Percentiles rank a stretch among this genome's conserved stretches.
Conservation (phyloP, 2,888 invertebrate genomes). For the Galerucella calmariensis region DNA sequence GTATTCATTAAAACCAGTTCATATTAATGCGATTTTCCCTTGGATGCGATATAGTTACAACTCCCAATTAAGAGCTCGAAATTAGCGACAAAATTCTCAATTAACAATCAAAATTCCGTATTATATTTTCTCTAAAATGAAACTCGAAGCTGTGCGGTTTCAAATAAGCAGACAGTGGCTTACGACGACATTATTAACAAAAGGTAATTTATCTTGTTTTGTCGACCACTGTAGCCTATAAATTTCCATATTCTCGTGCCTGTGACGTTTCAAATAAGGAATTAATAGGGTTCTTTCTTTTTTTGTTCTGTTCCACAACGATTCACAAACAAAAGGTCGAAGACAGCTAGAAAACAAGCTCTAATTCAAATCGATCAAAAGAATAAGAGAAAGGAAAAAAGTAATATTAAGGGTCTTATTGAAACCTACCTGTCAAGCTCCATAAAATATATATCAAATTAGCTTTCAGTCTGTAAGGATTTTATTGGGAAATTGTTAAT, state of each 20-base stretch:
- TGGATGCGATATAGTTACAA: neutral
- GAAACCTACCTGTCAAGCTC: conserved; percentile 10
- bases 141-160: neutral
- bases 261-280: neutral
- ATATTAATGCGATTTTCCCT: neutral
- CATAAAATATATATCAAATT: conserved; percentile 1
- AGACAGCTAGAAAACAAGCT: neutral
- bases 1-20: too few species aligned
- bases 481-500: neutral
- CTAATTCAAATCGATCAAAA: conserved; percentile 2
- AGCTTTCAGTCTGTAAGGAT: neutral
- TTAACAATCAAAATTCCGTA: neutral
- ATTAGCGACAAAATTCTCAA: neutral
- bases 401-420: conserved; percentile 5
- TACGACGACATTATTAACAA: neutral
- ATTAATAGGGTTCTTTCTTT: conserved; percentile 9
- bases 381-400: neutral
- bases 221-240: neutral
- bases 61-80: conserved; percentile 4
- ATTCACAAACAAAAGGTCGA: conserved; percentile 3
- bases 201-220: neutral
- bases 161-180: conserved; percentile 1
- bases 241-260: neutral
- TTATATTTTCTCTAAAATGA: neutral
- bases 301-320: neutral